phyloP scores from a whole-genome alignment of 2,113 vertebrate genomes.

The Alligator mississippiensis region DNA sequence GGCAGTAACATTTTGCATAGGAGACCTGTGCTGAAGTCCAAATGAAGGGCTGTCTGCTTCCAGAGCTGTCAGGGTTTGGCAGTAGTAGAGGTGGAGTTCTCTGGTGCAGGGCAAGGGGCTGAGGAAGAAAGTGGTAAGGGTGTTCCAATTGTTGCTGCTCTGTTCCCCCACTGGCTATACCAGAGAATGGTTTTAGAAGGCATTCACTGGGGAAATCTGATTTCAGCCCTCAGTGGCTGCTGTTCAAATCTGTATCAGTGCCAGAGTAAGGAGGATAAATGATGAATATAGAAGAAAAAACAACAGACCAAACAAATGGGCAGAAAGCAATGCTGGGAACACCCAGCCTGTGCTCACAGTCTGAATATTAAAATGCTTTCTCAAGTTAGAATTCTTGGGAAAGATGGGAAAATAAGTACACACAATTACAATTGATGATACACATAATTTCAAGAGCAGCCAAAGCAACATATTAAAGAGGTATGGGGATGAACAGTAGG shows the following conservation, averaged over 20 bases:
- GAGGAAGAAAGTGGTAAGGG: not conserved
- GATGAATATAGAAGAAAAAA: constrained; percentile 36
- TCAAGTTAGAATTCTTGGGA: not conserved
- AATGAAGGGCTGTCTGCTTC: constrained; percentile 17
- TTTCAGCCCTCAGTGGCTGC: constrained; percentile 14
- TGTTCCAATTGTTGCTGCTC: not conserved
- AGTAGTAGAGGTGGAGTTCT: constrained; percentile 6
- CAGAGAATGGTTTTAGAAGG: constrained; percentile 26
- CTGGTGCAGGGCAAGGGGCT: not conserved
- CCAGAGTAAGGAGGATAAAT: constrained; percentile 40
- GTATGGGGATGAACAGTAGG: not conserved
- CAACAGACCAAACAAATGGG: not conserved
- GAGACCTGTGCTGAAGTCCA: constrained; percentile 48
- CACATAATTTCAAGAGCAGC: not conserved
- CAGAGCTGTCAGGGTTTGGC: constrained; percentile 50
- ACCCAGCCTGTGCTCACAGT: not conserved
- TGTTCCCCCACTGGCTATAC: not conserved
- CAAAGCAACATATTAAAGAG: not conserved
- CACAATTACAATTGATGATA: not conserved
- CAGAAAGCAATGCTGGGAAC: constrained; percentile 32
- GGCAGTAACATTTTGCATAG: constrained; percentile 33
- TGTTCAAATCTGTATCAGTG: constrained; percentile 38
- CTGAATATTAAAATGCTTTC: not conserved
- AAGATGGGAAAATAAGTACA: not conserved
- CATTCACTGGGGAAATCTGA: constrained; percentile 46